Conservation (phyloP, 2,797 vertebrate species). For the Trichosurus vulpecula region DNA sequence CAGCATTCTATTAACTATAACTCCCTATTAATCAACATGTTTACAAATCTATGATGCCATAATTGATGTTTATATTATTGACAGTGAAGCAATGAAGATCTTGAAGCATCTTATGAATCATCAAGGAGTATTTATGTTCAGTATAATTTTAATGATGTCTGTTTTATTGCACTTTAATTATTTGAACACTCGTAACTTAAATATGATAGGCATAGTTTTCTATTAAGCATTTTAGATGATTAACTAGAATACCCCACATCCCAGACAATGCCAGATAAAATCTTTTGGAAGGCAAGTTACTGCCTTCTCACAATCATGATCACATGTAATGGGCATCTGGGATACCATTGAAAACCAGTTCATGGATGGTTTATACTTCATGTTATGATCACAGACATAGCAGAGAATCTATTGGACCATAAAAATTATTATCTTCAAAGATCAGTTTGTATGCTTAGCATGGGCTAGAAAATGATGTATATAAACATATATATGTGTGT, state of each 20-base stretch:
- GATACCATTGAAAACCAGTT: background rate
- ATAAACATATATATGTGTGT: background rate
- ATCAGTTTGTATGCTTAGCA: constrained; percentile 24
- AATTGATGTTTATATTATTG: constrained; percentile 26
- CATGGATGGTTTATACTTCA: background rate
- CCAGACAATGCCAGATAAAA: background rate
- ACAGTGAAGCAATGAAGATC: background rate
- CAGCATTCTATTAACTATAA: background rate
- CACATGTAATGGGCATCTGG: background rate
- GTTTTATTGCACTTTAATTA: constrained; percentile 27
- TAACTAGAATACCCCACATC: background rate
- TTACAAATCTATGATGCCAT: background rate
- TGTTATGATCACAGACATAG: background rate
- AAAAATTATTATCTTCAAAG: constrained; percentile 54
- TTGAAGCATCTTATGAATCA: background rate
- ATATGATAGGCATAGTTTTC: background rate
- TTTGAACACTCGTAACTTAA: constrained; percentile 27
- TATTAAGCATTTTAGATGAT: constrained; percentile 9
- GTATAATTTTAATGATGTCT: background rate
- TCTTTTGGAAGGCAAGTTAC: background rate
- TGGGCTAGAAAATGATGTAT: constrained; percentile 55
- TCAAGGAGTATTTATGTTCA: constrained; percentile 19
- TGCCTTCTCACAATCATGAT: background rate
- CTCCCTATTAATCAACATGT: background rate
- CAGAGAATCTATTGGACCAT: constrained; percentile 51